Percentiles rank a stretch among this genome's conserved stretches.
Conservation (phyloP, 2,888 invertebrate genomes). For the Dryobota labecula region DNA sequence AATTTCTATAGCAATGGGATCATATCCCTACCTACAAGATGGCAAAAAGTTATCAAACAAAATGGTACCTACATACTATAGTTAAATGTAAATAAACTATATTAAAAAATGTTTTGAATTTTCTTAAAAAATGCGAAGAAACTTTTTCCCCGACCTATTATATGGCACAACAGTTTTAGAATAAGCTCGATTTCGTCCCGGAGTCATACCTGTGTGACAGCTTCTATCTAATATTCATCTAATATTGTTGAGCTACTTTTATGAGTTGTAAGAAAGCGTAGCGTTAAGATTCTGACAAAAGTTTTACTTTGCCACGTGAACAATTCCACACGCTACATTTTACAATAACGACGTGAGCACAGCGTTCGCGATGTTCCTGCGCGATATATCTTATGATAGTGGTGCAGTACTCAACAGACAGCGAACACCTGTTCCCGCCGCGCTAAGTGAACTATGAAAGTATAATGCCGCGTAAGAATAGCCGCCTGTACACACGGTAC, state of each 20-base stretch:
- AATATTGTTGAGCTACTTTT: background rate
- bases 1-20: too few relatives aligned
- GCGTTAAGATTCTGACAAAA: background rate
- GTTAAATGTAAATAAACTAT: too few relatives aligned
- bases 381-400: constrained; percentile 15
- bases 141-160: too few relatives aligned
- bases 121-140: too few relatives aligned
- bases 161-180: background rate
- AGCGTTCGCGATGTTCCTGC: constrained; percentile 4
- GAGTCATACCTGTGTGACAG: background rate
- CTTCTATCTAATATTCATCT: too few relatives aligned
- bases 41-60: too few relatives aligned
- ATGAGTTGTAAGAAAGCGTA: too few relatives aligned
- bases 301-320: constrained; percentile 8
- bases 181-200: too few relatives aligned
- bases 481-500: background rate
- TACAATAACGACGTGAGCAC: background rate
- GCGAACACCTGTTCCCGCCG: constrained; percentile 47
- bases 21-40: too few relatives aligned
- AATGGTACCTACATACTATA: too few relatives aligned
- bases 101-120: too few relatives aligned
- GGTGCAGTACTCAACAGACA: constrained; percentile 33
- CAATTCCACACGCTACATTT: background rate
- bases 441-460: constrained; percentile 61
- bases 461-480: constrained; percentile 53